These are phyloP conservation scores for Martes martes DNA, from an alignment of 2,113 vertebrate species.

Conservation along the genomic window DNA sequence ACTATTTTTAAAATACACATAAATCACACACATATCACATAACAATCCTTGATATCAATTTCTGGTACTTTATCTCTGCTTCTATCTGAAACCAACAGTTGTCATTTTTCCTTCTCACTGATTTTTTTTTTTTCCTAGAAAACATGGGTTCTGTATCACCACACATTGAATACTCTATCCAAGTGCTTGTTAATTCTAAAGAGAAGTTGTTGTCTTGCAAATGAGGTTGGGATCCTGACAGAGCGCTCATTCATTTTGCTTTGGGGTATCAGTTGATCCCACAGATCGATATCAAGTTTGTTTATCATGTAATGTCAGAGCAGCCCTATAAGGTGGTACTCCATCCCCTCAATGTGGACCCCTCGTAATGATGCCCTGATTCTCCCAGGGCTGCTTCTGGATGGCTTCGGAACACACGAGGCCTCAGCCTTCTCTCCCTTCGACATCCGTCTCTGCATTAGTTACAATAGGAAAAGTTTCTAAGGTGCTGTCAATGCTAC, in stretches of 20 bases:
- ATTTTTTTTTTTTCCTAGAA: neutral
- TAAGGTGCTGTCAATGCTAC: neutral
- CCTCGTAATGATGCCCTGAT: accelerated
- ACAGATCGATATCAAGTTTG: neutral
- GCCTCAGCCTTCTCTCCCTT: no score
- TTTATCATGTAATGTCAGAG: neutral
- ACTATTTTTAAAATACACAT: neutral
- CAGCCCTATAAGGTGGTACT: accelerated
- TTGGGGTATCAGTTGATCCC: neutral
- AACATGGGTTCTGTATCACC: neutral
- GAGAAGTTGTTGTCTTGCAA: neutral
- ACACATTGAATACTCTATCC: neutral
- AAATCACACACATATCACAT: neutral
- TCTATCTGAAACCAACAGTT: neutral
- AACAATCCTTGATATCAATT: neutral
- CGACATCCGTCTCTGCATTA: neutral
- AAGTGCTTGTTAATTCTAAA: neutral
- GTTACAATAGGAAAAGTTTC: neutral
- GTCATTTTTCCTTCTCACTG: neutral
- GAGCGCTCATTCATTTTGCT: neutral
- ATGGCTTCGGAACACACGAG: neutral
- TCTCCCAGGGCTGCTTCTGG: neutral
- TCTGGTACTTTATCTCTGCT: neutral
- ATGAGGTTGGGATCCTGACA: neutral
- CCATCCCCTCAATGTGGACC: neutral